Base-by-base conservation (phyloP, 2,797 vertebrate genomes). In the Pipistrellus nathusii region DNA sequence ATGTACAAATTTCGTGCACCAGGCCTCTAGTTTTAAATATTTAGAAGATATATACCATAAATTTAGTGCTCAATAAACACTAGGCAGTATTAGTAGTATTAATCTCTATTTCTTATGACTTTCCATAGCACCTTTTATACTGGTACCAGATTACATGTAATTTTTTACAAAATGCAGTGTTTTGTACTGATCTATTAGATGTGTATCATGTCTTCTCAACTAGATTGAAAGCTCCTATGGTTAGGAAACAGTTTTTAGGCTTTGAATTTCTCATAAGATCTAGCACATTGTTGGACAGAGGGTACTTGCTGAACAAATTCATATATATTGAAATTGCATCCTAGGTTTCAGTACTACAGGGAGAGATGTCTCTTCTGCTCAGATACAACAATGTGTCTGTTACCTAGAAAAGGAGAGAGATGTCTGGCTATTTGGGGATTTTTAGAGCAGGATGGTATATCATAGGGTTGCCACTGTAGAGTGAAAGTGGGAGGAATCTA, bases 201-300 rank as follows among this genome's bases (percentile, higher is more conserved):
- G 3, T 53, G 25, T 84, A 44, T 76, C 18, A 44, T 92, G 32
- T 69, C 32, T 93, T 91, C 48, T 91, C 18, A 82, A 44, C 32
- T 78, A 78, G 6, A 73, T 41, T 59, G 38, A 95, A 77, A 82
- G 9, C 2, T 72, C 69, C 11, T 69, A 55, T 15, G 18, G 13
- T 12, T 8, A 48, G 23, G 72, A 57, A 69, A 6, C 20, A 38
- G 77, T 85, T 77, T 7, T 51, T 73, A 17, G 27, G 57, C 21
- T 71, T 94, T 41, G 25, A 62, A 46, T 75, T 27, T 78, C 57
- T 86, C 35, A 57, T 68, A 91, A 75, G 4, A 95, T 84, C 66
- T 84, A 81, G n/a, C 85, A 69, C 46, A 35, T 9, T 69, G 30
- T 17, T 83, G 48, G 38, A 25, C 57, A 81, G 53, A 87, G 30